A percentile compares a stretch with the other conserved stretches of the same genome.
These are phyloP conservation scores for Macrotus californicus DNA, from an alignment of 2,113 vertebrate species.

Conservation along the genomic window DNA sequence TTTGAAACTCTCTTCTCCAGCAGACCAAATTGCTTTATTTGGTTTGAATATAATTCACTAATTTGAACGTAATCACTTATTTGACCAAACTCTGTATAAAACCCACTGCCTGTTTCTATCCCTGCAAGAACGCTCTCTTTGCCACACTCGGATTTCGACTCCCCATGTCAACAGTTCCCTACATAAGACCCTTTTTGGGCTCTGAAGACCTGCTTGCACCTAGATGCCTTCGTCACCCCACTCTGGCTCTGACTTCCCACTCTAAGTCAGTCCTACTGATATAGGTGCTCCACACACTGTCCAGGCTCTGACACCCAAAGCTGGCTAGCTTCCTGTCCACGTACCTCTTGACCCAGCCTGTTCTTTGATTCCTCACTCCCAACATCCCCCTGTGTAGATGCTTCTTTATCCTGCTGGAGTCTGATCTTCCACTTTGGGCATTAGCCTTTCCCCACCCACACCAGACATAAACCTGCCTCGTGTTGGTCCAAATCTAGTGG, in stretches of 20 bases:
- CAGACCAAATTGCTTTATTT: neutral
- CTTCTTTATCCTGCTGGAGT: rapidly evolving
- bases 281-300: no score
- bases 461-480: neutral
- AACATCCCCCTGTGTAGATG: neutral
- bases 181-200: neutral
- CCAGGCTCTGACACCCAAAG: neutral
- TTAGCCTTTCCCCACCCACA: neutral
- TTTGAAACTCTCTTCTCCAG: neutral
- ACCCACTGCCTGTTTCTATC: neutral
- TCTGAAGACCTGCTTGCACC: neutral
- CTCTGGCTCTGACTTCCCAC: neutral
- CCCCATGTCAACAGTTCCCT: neutral
- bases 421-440: rapidly evolving
- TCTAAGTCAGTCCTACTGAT: no score
- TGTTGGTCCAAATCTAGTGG: neutral
- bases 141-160: neutral
- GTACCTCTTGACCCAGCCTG: neutral
- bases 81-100: neutral
- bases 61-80: neutral
- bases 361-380: neutral
- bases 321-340: neutral
- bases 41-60: neutral
- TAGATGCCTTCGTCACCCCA: neutral
- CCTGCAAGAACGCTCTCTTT: neutral